These are phyloP conservation scores for Sinocyclocheilus rhinocerous DNA, from an alignment of 2,113 vertebrate genomes.

Conservation along the genomic window DNA sequence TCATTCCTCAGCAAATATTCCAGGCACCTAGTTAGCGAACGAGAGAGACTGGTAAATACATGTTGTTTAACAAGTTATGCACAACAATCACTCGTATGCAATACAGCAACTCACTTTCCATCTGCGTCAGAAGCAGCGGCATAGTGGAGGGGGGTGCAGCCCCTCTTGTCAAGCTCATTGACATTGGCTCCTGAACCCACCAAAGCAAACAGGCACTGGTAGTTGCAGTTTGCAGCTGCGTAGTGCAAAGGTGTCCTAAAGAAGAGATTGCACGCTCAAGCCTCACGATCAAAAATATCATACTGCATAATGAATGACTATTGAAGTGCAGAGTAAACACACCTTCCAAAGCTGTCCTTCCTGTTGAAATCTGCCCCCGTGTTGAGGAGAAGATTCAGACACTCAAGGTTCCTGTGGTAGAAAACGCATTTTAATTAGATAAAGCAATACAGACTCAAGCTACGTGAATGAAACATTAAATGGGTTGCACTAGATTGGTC, in stretches of 20 bases:
- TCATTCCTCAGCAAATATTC: constrained; percentile 97
- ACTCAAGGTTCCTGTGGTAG: constrained; percentile 89
- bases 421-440: background rate
- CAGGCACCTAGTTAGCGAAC: constrained; percentile 84
- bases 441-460: background rate
- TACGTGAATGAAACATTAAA: background rate
- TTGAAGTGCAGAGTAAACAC: constrained; percentile 49
- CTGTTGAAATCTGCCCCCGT: constrained; percentile 96
- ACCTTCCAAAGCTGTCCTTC: constrained; percentile 98
- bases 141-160: constrained; percentile 96
- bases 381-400: constrained; percentile 95
- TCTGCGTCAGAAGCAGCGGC: constrained; percentile 96
- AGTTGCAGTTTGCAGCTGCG: constrained; percentile 98
- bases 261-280: background rate
- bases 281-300: background rate
- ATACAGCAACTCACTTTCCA: constrained; percentile 86
- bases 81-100: background rate
- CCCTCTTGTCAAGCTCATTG: constrained; percentile 94
- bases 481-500: background rate
- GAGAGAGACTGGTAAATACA: background rate
- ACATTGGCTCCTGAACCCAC: constrained; percentile 98
- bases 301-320: background rate
- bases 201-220: constrained; percentile 98
- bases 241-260: constrained; percentile 94
- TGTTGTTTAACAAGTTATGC: background rate